Percentiles rank a stretch among this genome's conserved stretches.
phyloP scores from a whole-genome alignment of 2,888 invertebrate genomes.

The Lydus trimaculatus region DNA sequence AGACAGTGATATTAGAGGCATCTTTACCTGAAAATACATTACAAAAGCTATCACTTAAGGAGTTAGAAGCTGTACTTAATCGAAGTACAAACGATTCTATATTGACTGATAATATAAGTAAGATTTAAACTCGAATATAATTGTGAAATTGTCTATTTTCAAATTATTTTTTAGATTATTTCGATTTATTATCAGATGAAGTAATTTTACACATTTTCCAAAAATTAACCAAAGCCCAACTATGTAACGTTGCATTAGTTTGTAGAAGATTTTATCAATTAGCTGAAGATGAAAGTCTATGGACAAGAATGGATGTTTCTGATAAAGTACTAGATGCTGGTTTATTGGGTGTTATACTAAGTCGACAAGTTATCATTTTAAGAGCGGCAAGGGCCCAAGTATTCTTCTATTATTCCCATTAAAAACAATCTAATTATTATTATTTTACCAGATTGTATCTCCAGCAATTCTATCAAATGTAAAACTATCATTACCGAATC shows the following conservation, averaged over 20 bases:
- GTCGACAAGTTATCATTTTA: constrained; percentile 78
- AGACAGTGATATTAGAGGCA: constrained; percentile 52
- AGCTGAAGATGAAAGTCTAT: constrained; percentile 83
- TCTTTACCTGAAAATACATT: constrained; percentile 52
- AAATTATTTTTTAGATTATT: constrained; percentile 66
- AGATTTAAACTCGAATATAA: constrained; percentile 12
- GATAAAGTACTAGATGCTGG: constrained; percentile 72
- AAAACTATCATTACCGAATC: constrained; percentile 57
- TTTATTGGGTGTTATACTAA: constrained; percentile 77
- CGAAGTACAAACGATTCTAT: constrained; percentile 38
- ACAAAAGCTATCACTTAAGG: constrained; percentile 48
- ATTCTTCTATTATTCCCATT: constrained; percentile 23
- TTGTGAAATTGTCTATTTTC: constrained; percentile 28
- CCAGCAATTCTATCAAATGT: constrained; percentile 63
- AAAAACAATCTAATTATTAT: not conserved
- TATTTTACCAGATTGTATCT: constrained; percentile 57
- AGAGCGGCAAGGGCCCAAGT: constrained; percentile 84
- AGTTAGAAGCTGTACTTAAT: constrained; percentile 42
- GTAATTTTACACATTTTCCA: constrained; percentile 82
- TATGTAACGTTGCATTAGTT: constrained; percentile 76
- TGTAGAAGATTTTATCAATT: constrained; percentile 82
- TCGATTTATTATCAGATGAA: constrained; percentile 83
- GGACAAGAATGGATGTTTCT: constrained; percentile 85
- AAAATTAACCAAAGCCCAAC: constrained; percentile 79
- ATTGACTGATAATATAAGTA: constrained; percentile 47